Base-by-base conservation (phyloP, 2,797 vertebrate genomes). In the Rhinella marina region DNA sequence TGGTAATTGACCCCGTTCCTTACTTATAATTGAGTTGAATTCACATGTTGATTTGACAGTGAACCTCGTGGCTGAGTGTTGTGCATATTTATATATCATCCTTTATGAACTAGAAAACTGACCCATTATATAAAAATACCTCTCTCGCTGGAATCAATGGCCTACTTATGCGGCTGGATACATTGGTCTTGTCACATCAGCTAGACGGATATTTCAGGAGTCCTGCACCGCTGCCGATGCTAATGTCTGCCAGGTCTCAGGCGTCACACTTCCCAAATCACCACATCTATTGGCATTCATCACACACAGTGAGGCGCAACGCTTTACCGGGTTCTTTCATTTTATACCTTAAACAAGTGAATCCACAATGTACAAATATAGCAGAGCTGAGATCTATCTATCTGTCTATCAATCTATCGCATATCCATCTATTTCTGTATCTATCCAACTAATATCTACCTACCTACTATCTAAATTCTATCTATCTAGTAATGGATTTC, bases 81-180 rank as follows among this genome's bases (percentile, higher is more conserved):
- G 32, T 41, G 41, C 41, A 41, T 76, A 87, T 81, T 75, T 19
- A 29, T 82, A 81, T 48, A 72, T 32, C 56, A 77, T 85, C 50
- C 81, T 86, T 89, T 86, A 66, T 89, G 88, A 89, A 89, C 88
- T 89, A 89, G 88, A 89, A 89, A 82, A 76, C 79, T 89, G 88
- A 89, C 88, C 88, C 79, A 89, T 89, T 82, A 86, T 82, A 89
- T 89, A 89, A 89, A 89, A 89, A 89, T 89, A 89, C 84, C 81
- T 82, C 84, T 89, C 88, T 89, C 88, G 25, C 79, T 86, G 88
- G 88, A 68, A 86, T 85, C 70, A 27, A 70, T 86, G 88, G 62
- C 84, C 88, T 89, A 89, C 83, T 86, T 89, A 52, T 50, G 17
- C 41, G 50, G 52, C 21, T 61, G 81, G 62, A 70, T 84, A 77